Evolutionary conservation across 2,888 invertebrate species (phyloP).

Genomic region (Noctua pronuba): DNA sequence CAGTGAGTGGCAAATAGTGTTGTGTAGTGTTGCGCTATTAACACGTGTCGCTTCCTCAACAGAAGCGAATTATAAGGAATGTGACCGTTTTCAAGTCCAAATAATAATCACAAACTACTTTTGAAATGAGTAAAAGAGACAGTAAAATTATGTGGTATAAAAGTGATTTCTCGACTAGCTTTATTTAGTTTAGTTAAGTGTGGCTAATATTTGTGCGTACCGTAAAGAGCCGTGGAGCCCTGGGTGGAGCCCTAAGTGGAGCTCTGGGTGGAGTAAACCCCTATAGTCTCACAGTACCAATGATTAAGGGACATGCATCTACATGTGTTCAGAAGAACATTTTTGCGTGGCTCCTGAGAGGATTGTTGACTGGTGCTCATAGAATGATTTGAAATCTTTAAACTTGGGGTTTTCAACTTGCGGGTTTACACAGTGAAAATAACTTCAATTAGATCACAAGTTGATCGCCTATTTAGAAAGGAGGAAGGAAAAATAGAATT

Average conservation of each 20-base stretch:
- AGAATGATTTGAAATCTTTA: not conserved
- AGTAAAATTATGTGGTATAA: not conserved
- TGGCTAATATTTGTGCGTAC: not conserved
- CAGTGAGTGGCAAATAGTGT: not conserved
- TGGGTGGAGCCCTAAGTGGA: too few relatives aligned
- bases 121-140: not conserved
- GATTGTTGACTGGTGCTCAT: not conserved
- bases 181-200: not conserved
- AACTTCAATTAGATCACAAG: not conserved
- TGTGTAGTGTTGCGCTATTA: not conserved
- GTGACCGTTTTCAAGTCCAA: not conserved
- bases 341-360: not conserved
- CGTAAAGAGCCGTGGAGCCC: too few relatives aligned
- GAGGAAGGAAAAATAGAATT: not conserved
- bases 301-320: not conserved
- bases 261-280: too few relatives aligned
- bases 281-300: not conserved
- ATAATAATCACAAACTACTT: not conserved
- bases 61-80: not conserved
- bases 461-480: not conserved
- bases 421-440: not conserved
- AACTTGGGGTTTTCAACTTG: not conserved
- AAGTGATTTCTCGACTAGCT: not conserved
- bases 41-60: not conserved
- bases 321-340: not conserved